phyloP scores from a whole-genome alignment of 2,797 vertebrate species.

The Pangasius macronema region DNA sequence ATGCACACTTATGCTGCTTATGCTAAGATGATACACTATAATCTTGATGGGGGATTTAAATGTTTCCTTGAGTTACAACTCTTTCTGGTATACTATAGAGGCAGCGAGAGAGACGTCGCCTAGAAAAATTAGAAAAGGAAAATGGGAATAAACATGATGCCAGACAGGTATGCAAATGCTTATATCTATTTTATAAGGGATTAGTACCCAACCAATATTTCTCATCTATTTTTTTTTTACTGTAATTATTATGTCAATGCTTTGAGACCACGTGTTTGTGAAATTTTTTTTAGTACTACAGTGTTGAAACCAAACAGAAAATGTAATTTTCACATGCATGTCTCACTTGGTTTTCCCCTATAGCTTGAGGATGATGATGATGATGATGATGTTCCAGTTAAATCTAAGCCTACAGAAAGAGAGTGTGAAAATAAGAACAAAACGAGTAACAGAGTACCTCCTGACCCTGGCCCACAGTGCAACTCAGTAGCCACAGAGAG shows the following conservation, averaged over 20 bases:
- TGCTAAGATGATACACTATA: background rate
- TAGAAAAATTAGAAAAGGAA: slow-evolving; percentile 66
- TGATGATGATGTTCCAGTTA: slow-evolving; percentile 46
- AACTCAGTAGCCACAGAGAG: slow-evolving; percentile 44
- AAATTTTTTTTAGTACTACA: background rate
- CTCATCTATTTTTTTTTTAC: background rate
- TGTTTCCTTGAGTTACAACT: background rate
- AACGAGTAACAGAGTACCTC: slow-evolving; percentile 47
- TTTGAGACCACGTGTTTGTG: no score
- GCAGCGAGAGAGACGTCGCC: slow-evolving; percentile 72
- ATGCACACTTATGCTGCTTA: background rate
- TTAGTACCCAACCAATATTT: background rate
- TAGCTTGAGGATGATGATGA: slow-evolving; percentile 49
- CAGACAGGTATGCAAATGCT: slow-evolving; percentile 60
- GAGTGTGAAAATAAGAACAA: slow-evolving; percentile 44
- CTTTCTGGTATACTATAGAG: slow-evolving; percentile 63
- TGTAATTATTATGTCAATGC: background rate
- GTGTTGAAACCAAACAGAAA: background rate
- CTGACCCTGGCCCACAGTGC: slow-evolving; percentile 33
- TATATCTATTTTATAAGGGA: background rate
- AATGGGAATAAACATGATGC: slow-evolving; percentile 55
- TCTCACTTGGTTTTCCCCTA: background rate
- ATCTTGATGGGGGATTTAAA: background rate
- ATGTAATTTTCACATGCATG: background rate
- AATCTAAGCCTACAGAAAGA: slow-evolving; percentile 58